A percentile compares a stretch with the other conserved stretches of the same genome.
Evolutionary conservation across 2,113 vertebrate species (phyloP).

Genomic region (Colistium nudipinnis): DNA sequence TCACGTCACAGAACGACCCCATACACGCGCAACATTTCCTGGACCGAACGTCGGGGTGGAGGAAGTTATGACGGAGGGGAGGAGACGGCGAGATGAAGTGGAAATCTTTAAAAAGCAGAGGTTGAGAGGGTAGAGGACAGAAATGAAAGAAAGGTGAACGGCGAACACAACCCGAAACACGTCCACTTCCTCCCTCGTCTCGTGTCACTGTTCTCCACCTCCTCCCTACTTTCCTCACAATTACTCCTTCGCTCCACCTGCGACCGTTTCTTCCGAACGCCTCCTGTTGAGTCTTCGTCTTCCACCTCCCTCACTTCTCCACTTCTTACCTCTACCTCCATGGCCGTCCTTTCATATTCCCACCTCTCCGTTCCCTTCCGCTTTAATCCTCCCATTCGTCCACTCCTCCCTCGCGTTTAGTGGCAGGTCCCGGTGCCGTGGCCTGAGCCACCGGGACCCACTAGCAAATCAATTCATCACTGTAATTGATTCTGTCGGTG

Average conservation of each 20-base stretch:
- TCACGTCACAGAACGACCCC: slow-evolving; percentile 37
- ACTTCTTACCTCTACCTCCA: slow-evolving; percentile 4
- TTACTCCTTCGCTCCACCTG: slow-evolving; percentile 15
- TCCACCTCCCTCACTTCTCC: not conserved
- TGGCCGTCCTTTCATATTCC: not conserved
- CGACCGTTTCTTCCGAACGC: slow-evolving; percentile 10
- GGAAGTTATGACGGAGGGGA: slow-evolving; percentile 46
- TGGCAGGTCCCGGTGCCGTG: slow-evolving; percentile 22
- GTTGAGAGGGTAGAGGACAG: slow-evolving; percentile 35
- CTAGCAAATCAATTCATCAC: slow-evolving; percentile 79
- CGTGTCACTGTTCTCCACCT: not conserved
- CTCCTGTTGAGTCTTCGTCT: not conserved
- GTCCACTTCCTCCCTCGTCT: slow-evolving; percentile 6
- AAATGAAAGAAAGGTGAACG: slow-evolving; percentile 59
- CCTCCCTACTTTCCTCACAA: not conserved
- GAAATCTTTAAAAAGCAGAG: slow-evolving; percentile 42
- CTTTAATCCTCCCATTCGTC: slow-evolving; percentile 39
- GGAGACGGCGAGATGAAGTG: slow-evolving; percentile 48
- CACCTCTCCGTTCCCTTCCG: slow-evolving; percentile 7
- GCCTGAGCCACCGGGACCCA: slow-evolving; percentile 44
- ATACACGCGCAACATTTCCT: slow-evolving; percentile 14
- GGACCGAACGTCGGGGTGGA: slow-evolving; percentile 37
- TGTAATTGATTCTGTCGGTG: slow-evolving; percentile 76
- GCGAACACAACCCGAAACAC: slow-evolving; percentile 48
- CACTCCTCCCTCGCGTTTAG: slow-evolving; percentile 15